Evolutionary conservation across 2,113 vertebrate genomes (phyloP).

Genomic region (Catharus bicknelli): DNA sequence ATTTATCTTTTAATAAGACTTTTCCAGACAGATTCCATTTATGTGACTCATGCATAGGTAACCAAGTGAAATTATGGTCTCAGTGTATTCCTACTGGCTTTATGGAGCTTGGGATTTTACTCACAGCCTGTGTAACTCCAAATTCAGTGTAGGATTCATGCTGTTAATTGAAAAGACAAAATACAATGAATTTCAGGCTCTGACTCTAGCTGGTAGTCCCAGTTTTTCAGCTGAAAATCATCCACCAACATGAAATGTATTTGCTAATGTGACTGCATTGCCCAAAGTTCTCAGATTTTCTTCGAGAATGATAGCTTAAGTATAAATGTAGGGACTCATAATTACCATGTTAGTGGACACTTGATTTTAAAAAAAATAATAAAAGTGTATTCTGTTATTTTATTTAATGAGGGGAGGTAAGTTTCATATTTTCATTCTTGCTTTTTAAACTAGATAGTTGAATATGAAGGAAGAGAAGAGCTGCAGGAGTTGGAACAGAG

Average conservation of each 20-base stretch:
- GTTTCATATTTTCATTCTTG: not conserved
- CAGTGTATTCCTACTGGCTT: not conserved
- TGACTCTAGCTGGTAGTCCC: not conserved
- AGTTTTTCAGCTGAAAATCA: not conserved
- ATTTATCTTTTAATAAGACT: not conserved
- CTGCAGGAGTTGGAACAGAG: constrained; percentile 77
- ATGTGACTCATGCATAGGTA: not conserved
- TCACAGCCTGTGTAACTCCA: not conserved
- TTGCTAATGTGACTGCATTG: not conserved
- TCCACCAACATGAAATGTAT: not conserved
- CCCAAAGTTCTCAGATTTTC: not conserved
- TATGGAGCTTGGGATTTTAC: not conserved
- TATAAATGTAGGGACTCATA: not conserved
- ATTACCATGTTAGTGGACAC: not conserved
- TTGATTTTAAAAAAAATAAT: not conserved
- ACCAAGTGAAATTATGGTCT: not conserved
- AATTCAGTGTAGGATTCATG: not conserved
- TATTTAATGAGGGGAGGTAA: not conserved
- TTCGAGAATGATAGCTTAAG: not conserved
- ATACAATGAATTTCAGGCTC: not conserved
- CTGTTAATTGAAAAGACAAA: not conserved
- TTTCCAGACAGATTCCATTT: not conserved
- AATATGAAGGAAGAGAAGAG: constrained; percentile 67
- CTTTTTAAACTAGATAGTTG: constrained; percentile 70
- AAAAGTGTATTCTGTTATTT: not conserved